Evolutionary conservation across 2,888 invertebrate genomes (phyloP), one percentile per base, ranked within the genome.

Genomic region (Thelaira solivaga): DNA sequence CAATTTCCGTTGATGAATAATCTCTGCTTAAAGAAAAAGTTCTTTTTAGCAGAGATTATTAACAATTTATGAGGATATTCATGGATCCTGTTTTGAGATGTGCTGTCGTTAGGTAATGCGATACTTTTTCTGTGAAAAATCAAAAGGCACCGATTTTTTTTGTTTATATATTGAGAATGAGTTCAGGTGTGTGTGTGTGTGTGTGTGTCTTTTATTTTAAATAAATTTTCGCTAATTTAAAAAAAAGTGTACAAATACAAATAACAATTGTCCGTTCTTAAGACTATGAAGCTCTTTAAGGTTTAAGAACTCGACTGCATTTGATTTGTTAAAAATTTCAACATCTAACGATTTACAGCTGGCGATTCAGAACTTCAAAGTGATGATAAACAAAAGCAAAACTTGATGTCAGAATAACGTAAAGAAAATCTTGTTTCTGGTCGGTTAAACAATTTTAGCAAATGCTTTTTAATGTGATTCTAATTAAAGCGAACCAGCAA

Each of bases 51-150:
- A 51, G 2, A 47, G 34, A 75, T 29, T 55, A 29, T 31, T 57
- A 24, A 43, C 26, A 45, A 53, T 45, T 49, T 22, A 4, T 49
- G 45, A 49, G 39, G 20, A 49, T 34, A 49, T 39, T 20, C 20
- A 20, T 5, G 34, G 47, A 47, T 59, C 45, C 26, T 61, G 74
- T 36, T 47, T 36, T 29, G 22, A 57, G 26, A 49, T 51, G 22
- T 39, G 41, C 55, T 29, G 36, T n/a, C 61, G 31, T 79, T 74
- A 45, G 24, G 81, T 79, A 81, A 81, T 51, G 69, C 41, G 81
- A 81, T 81, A 81, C 80, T 81, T 81, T 80, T 76, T 57, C 65
- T 74, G 57, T 59, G 69, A 75, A 29, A 81, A 80, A 81, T 81
- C 81, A 81, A 81, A 81, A 79, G 80, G 75, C 47, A 75, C 81